Evolutionary conservation across 2,113 vertebrate genomes (phyloP).

Genomic region (Toxotes chatareus): DNA sequence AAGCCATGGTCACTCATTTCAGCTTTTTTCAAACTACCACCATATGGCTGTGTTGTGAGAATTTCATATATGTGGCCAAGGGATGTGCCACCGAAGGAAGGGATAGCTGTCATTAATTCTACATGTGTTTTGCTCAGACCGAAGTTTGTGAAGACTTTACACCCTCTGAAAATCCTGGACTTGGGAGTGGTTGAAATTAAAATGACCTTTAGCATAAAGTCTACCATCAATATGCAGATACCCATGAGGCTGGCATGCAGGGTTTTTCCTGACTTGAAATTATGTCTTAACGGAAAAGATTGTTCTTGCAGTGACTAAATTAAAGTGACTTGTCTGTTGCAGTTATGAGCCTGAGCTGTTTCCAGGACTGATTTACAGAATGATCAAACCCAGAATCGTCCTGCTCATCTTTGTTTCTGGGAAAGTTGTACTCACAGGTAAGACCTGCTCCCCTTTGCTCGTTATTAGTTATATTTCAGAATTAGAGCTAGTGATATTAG

Average conservation of each 20-base stretch:
- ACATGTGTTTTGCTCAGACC: not conserved
- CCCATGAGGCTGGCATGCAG: not conserved
- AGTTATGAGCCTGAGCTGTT: conserved; percentile 98
- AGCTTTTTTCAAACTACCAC: no score
- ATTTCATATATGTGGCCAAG: no score
- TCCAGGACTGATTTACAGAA: conserved; percentile 98
- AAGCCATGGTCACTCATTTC: not conserved
- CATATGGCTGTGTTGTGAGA: no score
- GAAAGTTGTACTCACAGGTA: conserved; percentile 99
- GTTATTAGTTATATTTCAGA: no score
- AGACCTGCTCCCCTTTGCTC: conserved; percentile 49
- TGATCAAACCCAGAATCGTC: conserved; percentile 99
- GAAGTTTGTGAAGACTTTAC: not conserved
- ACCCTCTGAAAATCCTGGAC: not conserved
- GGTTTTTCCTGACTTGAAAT: not conserved
- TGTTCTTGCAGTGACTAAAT: not conserved
- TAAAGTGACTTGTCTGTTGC: conserved; percentile 43
- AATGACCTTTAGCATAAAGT: not conserved
- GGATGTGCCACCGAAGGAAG: not conserved
- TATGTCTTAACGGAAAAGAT: not conserved
- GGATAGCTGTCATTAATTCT: not conserved
- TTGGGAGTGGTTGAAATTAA: not conserved
- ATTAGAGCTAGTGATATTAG: not conserved
- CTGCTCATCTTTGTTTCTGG: conserved; percentile 99
- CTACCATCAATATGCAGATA: not conserved